These are phyloP conservation scores for Spea multiplicata DNA, from an alignment of 2,113 vertebrate species.

Conservation along the genomic window DNA sequence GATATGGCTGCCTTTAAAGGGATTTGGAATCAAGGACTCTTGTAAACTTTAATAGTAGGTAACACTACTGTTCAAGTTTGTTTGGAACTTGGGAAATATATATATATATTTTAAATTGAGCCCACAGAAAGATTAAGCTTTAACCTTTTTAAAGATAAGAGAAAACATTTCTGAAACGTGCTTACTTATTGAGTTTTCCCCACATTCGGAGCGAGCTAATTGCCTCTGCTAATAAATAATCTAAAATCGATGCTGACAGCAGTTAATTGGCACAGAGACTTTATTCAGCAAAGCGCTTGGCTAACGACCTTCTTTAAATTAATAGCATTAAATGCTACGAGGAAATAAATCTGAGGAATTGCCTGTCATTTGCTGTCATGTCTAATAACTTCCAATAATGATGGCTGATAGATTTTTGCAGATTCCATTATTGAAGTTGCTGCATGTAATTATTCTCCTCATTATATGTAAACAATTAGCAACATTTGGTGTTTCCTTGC, in stretches of 20 bases:
- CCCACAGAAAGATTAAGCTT: conserved; percentile 55
- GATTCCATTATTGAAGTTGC: conserved; percentile 98
- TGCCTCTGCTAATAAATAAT: conserved; percentile 89
- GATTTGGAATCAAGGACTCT: neutral
- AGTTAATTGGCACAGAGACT: conserved; percentile 89
- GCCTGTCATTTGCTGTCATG: conserved; percentile 99
- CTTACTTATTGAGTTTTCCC: conserved; percentile 75
- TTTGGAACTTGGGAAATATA: conserved; percentile 11
- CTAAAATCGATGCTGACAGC: conserved; percentile 86
- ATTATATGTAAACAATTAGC: conserved; percentile 97
- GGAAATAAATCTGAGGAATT: conserved; percentile 99
- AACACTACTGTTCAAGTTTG: neutral
- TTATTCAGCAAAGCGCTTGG: conserved; percentile 89
- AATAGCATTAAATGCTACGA: conserved; percentile 92
- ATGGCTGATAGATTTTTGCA: conserved; percentile 99
- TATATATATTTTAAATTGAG: conserved; percentile 55
- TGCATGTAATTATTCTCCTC: conserved; percentile 99
- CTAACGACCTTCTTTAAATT: conserved; percentile 96
- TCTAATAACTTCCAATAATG: conserved; percentile 99
- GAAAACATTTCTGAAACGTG: too few species aligned
- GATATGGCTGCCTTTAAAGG: neutral
- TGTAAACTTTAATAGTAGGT: neutral
- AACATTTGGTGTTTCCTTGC: conserved; percentile 83
- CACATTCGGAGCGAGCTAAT: conserved; percentile 77
- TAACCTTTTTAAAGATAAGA: conserved; percentile 61